Conservation (phyloP, 1,140 invertebrate species). For the Platorchestia sp. region DNA sequence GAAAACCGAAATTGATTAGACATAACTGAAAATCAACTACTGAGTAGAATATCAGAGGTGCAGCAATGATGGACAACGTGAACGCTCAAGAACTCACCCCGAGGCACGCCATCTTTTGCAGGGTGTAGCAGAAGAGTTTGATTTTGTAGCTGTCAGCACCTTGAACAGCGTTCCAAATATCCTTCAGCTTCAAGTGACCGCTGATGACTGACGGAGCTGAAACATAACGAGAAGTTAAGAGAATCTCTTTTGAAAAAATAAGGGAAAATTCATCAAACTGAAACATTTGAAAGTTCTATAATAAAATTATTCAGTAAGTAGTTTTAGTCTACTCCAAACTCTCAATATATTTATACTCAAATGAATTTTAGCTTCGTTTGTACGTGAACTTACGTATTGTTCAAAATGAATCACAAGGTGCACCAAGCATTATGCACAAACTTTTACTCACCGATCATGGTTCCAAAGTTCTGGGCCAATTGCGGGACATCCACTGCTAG, state of each 20-base stretch:
- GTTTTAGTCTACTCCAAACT: background rate
- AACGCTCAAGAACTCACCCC: background rate
- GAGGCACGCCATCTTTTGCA: background rate
- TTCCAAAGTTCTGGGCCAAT: background rate
- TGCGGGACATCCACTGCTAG: background rate
- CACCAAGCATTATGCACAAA: background rate
- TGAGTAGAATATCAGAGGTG: background rate
- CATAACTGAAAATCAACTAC: background rate
- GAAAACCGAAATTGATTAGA: too few species aligned
- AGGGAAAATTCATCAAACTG: too few species aligned
- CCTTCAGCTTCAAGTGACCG: slow-evolving; percentile 13
- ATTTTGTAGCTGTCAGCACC: background rate
- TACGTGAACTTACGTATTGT: background rate
- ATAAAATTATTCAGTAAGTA: background rate
- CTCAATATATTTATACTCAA: background rate
- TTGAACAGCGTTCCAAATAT: background rate
- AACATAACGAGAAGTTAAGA: background rate
- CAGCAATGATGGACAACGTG: background rate
- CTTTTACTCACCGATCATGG: slow-evolving; percentile 18
- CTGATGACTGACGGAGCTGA: background rate
- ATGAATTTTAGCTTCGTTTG: background rate
- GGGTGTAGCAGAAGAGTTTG: slow-evolving; percentile 3
- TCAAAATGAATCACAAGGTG: background rate
- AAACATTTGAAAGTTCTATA: too few species aligned
- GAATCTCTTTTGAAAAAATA: too few species aligned